phyloP scores from a whole-genome alignment of 2,888 invertebrate species.

The Ellobium chinense region DNA sequence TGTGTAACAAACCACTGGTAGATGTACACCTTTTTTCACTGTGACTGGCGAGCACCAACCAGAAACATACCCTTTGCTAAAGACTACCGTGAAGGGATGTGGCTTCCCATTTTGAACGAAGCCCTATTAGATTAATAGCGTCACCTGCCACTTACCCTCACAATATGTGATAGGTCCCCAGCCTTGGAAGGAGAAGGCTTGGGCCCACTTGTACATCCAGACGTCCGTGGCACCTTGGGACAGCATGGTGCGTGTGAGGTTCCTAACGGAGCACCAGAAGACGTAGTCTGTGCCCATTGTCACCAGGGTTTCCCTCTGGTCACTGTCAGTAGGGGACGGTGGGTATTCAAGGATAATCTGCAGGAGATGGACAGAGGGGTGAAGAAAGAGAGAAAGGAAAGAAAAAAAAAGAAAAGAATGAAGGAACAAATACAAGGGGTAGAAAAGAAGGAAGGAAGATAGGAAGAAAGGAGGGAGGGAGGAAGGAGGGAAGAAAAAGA shows the following conservation, averaged over 20 bases:
- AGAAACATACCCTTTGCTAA: background rate
- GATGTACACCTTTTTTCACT: no score
- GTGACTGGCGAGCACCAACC: no score
- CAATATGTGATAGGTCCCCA: conserved; percentile 64
- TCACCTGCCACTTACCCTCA: conserved; percentile 5
- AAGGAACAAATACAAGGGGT: no score
- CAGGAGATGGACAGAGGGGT: background rate
- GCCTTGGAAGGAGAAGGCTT: conserved; percentile 67
- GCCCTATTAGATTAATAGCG: no score
- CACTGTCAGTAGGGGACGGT: conserved; percentile 47
- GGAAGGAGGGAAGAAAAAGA: background rate
- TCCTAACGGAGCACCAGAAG: conserved; percentile 64
- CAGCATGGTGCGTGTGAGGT: conserved; percentile 55
- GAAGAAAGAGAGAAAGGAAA: background rate
- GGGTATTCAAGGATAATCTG: conserved; percentile 51
- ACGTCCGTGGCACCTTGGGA: conserved; percentile 38
- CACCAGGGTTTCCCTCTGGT: conserved; percentile 56
- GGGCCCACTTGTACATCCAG: conserved; percentile 65
- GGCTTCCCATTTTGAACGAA: no score
- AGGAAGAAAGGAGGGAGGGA: background rate
- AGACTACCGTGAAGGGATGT: background rate
- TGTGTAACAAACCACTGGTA: no score
- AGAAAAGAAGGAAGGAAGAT: no score
- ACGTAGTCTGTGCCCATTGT: conserved; percentile 63
- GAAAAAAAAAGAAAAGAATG: background rate